Evolutionary conservation across 1,140 invertebrate species (phyloP), one percentile per base, ranked within the genome.

Genomic region (Diachasma alloeum): DNA sequence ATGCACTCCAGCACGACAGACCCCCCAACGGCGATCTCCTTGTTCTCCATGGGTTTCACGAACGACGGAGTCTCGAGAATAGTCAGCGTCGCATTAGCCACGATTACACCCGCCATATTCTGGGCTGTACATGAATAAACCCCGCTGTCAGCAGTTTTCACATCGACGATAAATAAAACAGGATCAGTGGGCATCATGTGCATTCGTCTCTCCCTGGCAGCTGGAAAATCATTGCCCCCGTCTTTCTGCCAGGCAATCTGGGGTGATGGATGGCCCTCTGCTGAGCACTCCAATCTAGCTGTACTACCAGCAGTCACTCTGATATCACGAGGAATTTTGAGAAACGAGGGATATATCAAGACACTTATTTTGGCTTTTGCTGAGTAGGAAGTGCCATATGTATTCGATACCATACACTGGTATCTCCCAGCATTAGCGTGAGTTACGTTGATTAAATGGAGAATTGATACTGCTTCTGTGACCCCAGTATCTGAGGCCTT

Each of bases 191-290:
- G 94, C 92, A 97, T 96, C 42, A 98, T 96, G 86, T 96, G 95
- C 93, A 99, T 95, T 24, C 98, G 91, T 53, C 97, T 92, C 87
- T 99, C 97, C 74, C 95, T 91, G 15, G 97, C 97, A 9, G 98
- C 97, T 10, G 97, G 97, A 87, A 99, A 99, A 87, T 98, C 95
- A 86, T 96, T 95, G 0, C 95, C 96, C n/a, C 95, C 96, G 90
- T 98, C 97, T 88, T 99, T 98, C 82, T 96, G 94, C 94, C 97
- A 96, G 0, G 95, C 93, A 79, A 98, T 97, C 87, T 97, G 93
- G 39, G 97, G 97, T 26, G 91, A 88, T 0, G 97, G 97, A 81
- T 96, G 94, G 1, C 97, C 98, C 74, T 92, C 92, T 11, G 97
- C 97, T 1, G 96, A 95, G 92, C 98, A 99, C 81, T 97, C 96